Conservation (phyloP, 2,888 invertebrate genomes). For the Synergus umbraculus region DNA sequence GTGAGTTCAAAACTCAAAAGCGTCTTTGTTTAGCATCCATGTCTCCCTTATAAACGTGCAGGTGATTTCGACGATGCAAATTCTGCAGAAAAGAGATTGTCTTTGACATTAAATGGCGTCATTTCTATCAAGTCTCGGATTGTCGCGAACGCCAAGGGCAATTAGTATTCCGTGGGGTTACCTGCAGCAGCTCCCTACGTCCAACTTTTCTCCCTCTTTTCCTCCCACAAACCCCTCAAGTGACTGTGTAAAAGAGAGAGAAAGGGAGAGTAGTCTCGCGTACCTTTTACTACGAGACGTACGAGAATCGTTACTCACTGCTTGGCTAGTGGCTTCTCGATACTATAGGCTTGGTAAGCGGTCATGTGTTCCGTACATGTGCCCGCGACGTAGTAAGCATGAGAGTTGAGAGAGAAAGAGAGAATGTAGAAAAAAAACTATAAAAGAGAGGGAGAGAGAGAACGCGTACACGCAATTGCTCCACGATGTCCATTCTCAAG, state of each 20-base stretch:
- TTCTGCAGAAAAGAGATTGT: background rate
- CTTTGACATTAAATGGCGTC: conserved; percentile 5
- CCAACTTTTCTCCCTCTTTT: background rate
- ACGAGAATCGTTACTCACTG: conserved; percentile 26
- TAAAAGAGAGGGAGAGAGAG: background rate
- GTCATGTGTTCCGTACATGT: background rate
- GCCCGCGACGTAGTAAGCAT: background rate
- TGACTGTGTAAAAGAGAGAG: conserved; percentile 13
- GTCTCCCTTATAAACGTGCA: background rate
- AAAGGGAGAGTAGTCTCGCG: background rate
- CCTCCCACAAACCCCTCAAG: background rate
- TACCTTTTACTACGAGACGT: conserved; percentile 28
- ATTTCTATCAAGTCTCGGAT: conserved; percentile 1
- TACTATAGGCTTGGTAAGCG: background rate
- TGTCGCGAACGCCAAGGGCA: conserved; percentile 18
- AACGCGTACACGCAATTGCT: conserved; percentile 26
- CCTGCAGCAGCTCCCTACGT: background rate
- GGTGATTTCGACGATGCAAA: conserved; percentile 13
- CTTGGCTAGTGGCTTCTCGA: background rate
- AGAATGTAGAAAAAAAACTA: background rate
- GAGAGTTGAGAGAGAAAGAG: background rate
- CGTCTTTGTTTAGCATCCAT: background rate
- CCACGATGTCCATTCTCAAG: conserved; percentile 32
- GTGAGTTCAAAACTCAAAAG: no score
- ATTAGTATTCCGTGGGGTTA: conserved; percentile 11